phyloP scores from a whole-genome alignment of 2,113 vertebrate genomes.

The Apteryx mantelli region DNA sequence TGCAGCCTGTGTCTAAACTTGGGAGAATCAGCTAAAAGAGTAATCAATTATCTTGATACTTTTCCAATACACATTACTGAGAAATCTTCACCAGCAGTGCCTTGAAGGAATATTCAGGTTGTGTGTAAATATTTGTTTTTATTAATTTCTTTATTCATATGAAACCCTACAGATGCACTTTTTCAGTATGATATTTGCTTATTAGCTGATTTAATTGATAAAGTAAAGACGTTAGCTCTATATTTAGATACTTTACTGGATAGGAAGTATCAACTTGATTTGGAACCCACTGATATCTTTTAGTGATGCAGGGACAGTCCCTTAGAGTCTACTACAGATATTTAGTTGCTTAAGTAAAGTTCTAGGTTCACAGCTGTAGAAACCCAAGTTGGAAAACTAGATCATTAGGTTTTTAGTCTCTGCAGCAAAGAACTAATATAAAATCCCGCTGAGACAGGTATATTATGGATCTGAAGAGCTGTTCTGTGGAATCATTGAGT shows the following conservation, averaged over 20 bases:
- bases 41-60: neutral
- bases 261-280: neutral
- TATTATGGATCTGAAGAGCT: neutral
- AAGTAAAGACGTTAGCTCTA: neutral
- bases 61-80: neutral
- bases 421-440: neutral
- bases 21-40: neutral
- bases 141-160: neutral
- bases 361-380: neutral
- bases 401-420: neutral
- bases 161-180: neutral
- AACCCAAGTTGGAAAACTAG: neutral
- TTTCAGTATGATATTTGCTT: neutral
- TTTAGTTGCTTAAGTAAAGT: neutral
- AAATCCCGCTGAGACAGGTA: neutral
- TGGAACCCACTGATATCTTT: accelerated
- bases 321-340: neutral
- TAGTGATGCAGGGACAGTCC: neutral
- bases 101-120: neutral
- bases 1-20: neutral
- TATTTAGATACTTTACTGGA: neutral
- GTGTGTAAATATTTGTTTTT: neutral
- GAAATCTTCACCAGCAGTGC: neutral
- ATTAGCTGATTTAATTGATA: neutral
- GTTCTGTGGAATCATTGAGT: neutral